These are phyloP conservation scores for Tetropium fuscum DNA, from an alignment of 2,888 invertebrate genomes.

Conservation along the genomic window DNA sequence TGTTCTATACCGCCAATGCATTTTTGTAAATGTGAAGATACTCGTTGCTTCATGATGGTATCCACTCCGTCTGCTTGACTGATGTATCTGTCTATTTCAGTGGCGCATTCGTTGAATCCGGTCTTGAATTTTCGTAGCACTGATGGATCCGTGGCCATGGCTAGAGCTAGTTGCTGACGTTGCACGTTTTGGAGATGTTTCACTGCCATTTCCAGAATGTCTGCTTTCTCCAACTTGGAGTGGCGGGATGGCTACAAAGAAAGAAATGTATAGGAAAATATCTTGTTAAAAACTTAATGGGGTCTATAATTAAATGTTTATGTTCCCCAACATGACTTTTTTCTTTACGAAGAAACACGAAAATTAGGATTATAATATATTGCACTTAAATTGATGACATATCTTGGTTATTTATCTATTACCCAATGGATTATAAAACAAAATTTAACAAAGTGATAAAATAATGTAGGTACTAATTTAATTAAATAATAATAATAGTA, in stretches of 20 bases:
- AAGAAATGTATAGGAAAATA: constrained; percentile 22
- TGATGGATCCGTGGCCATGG: constrained; percentile 79
- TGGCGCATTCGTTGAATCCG: constrained; percentile 89
- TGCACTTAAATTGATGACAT: too few species aligned
- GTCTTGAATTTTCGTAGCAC: constrained; percentile 87
- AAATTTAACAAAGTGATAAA: too few species aligned
- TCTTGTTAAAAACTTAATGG: neutral
- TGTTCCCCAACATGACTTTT: too few species aligned
- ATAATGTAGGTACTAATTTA: too few species aligned
- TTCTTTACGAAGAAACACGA: too few species aligned
- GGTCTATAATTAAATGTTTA: too few species aligned
- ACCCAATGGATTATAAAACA: too few species aligned
- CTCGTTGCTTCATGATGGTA: constrained; percentile 71
- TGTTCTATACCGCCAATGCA: constrained; percentile 74
- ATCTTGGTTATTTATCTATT: too few species aligned
- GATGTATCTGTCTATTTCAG: constrained; percentile 82
- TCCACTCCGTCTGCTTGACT: constrained; percentile 75
- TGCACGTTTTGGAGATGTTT: constrained; percentile 89
- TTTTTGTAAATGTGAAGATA: constrained; percentile 74
- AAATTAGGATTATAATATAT: too few species aligned
- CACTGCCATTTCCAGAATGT: constrained; percentile 97
- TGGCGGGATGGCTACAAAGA: constrained; percentile 89
- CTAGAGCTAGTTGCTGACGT: constrained; percentile 81
- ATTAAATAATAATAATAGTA: too few species aligned
- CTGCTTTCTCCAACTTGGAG: constrained; percentile 96